Evolutionary conservation across 2,113 vertebrate genomes (phyloP), one percentile per base, ranked within the genome.

Genomic region (Perca flavescens): DNA sequence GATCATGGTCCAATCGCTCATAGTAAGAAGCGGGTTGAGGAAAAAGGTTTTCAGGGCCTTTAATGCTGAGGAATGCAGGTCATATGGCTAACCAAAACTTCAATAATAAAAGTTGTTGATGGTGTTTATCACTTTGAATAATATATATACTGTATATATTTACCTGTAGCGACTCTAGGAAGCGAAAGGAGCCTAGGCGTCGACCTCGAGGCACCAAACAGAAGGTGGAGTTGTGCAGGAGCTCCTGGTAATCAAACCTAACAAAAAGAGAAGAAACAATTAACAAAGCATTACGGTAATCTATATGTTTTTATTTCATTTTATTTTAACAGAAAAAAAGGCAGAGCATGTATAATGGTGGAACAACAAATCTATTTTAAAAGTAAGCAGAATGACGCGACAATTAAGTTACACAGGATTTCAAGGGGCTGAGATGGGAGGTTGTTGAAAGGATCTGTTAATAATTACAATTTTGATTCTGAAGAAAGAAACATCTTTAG

Each of bases 91-190:
- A 52, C 11, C 2, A 54, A 21, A 43, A 50, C 40, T 4, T 17
- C 10, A 14, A 13, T 64, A 67, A 71, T 66, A 6, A 58, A 53
- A n/a, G 13, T 2, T 28, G 16, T n/a, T 68, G 31, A 34, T 28
- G 31, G 9, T 60, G 50, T 16, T 43, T 43, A 21, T 16, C 16
- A 14, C 34, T 47, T 13, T 46, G 22, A 34, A 25, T 34, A 50
- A 40, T 40, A 40, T 40, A 40, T 40, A 40, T 40, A 9, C 31
- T 40, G 9, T 40, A 40, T 40, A 40, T 40, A 40, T 40, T 82
- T 95, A 98, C 97, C 97, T 97, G 96, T 67, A 98, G 91, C 0
- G 97, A 97, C 91, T 97, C 97, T 0, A 97, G 93, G 91, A 98
- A 97, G 84, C 93, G 95, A 58, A 95, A 96, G 63, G 96, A 96